Conservation (phyloP, 2,888 invertebrate species). For the Nomada fucata region DNA sequence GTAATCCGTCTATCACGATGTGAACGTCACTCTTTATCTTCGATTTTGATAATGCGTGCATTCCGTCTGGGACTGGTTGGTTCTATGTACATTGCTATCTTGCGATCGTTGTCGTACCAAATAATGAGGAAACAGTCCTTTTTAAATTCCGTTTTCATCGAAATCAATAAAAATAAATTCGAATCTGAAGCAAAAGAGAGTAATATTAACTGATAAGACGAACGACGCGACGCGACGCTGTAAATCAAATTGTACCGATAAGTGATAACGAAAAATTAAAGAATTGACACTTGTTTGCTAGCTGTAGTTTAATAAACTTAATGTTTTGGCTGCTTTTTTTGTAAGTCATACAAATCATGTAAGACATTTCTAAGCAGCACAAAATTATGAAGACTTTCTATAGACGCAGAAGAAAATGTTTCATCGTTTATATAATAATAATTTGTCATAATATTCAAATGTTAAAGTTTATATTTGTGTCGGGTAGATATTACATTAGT, state of each 20-base stretch:
- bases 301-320: not conserved
- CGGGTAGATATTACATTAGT: too few species aligned
- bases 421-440: not conserved
- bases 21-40: constrained; percentile 12
- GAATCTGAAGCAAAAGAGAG: not conserved
- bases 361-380: not conserved
- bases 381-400: not conserved
- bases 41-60: not conserved
- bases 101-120: not conserved
- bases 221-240: too few species aligned
- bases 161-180: not conserved
- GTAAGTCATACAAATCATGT: not conserved
- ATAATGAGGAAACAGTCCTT: not conserved
- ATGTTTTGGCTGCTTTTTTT: not conserved
- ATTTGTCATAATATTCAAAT: not conserved
- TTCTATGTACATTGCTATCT: not conserved
- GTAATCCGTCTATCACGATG: constrained; percentile 16
- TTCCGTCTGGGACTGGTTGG: not conserved
- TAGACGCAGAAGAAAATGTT: constrained; percentile 4
- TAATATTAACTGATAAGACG: not conserved
- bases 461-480: constrained; percentile 4
- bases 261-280: too few species aligned
- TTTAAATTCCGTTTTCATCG: not conserved
- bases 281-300: too few species aligned
- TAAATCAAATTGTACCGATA: too few species aligned